A percentile compares a stretch with the other conserved stretches of the same genome.
phyloP scores from a whole-genome alignment of 2,113 vertebrate genomes.

The Centrocercus urophasianus region DNA sequence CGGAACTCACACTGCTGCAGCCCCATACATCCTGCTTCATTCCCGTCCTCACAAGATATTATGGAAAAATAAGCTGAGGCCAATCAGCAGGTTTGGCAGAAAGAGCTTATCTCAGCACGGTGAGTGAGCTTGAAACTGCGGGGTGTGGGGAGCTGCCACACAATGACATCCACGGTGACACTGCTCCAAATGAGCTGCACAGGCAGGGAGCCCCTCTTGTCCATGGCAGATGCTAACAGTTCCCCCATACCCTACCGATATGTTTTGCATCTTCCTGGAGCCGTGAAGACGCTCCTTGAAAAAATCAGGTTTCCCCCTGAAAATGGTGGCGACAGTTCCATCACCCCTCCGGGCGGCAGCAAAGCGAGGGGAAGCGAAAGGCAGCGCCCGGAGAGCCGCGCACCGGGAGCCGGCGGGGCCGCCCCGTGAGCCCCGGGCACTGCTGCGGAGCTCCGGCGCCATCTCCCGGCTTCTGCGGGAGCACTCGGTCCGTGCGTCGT shows the following conservation, averaged over 20 bases:
- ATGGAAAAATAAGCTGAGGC: not conserved
- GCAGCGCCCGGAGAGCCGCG: not conserved
- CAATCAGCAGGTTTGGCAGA: not conserved
- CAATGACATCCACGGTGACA: not conserved
- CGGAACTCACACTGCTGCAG: not conserved
- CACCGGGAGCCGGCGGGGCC: not conserved
- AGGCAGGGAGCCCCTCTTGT: not conserved
- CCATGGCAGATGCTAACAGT: not conserved
- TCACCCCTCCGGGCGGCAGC: not conserved
- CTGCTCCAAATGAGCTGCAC: not conserved
- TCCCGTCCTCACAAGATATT: not conserved
- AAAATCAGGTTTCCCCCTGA: not conserved
- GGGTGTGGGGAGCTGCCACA: not conserved
- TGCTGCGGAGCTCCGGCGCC: not conserved
- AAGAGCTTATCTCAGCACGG: not conserved
- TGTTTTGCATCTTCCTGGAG: not conserved
- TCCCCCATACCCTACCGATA: not conserved
- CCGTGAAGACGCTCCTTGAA: not conserved
- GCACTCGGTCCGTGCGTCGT: not conserved
- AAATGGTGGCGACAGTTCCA: not conserved
- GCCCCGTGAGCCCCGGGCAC: not conserved
- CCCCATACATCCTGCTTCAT: not conserved
- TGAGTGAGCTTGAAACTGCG: not conserved
- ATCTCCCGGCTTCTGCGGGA: not conserved
- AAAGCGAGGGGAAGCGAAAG: not conserved